Evolutionary conservation across 2,888 invertebrate species (phyloP).

Genomic region (Agrotis exclamationis): DNA sequence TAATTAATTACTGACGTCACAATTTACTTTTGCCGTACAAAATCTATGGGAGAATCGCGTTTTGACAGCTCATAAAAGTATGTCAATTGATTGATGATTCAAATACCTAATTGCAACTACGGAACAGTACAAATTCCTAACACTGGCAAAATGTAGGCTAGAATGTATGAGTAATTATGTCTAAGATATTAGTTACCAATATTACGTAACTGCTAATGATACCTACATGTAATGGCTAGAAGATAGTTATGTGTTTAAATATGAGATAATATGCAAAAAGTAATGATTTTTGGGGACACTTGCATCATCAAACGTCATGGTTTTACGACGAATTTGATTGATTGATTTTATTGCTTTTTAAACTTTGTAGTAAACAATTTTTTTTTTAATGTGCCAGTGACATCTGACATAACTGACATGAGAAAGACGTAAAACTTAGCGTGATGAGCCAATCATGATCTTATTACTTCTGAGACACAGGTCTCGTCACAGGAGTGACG

Average conservation of each 20-base stretch:
- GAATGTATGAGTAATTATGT: constrained; percentile 1
- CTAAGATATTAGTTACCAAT: constrained; percentile 7
- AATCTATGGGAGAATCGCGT: too few species aligned
- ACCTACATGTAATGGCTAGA: background rate
- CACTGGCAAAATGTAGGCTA: constrained; percentile 7
- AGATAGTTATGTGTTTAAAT: constrained; percentile 29
- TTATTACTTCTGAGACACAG: too few species aligned
- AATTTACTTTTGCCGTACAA: too few species aligned
- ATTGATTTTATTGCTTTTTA: constrained; percentile 19
- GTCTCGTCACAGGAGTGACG: too few species aligned
- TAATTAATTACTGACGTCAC: too few species aligned
- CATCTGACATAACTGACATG: too few species aligned
- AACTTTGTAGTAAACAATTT: background rate
- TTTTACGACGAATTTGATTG: background rate
- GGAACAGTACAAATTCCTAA: constrained; percentile 3
- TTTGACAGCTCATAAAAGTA: too few species aligned
- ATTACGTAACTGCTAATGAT: constrained; percentile 25
- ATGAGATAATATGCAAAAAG: constrained; percentile 13
- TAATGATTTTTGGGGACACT: constrained; percentile 33
- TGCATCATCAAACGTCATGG: constrained; percentile 26
- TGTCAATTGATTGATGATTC: too few species aligned
- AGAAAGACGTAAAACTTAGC: too few species aligned
- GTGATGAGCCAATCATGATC: too few species aligned
- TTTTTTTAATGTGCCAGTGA: background rate
- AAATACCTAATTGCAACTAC: background rate